Base-by-base conservation (phyloP, 2,797 vertebrate genomes). In the Megalops cyprinoides region DNA sequence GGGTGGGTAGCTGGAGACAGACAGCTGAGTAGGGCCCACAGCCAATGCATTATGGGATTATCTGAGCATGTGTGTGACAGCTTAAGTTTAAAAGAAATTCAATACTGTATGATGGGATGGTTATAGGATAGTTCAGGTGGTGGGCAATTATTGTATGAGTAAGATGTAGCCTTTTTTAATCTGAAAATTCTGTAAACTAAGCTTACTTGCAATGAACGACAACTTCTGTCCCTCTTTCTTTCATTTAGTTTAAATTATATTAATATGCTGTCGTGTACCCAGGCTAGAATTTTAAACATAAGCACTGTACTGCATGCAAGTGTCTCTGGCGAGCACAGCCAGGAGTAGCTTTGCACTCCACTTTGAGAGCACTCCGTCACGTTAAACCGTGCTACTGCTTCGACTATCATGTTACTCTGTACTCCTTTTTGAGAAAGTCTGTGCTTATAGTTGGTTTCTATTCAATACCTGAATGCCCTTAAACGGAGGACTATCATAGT, bases 231-330 rank as follows among this genome's bases (percentile, higher is more conserved):
- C 20, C 18, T 10, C 18, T 53, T 18, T 15, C 14, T 53, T 14
- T 53, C 65, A 0, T 67, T 69, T 69, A 39, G 28, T 65, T 65
- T 65, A 65, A 69, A 69, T 69, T 69, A 42, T 69, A 69, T 37
- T 69, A 69, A 69, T 69, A 42, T 60, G 4, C 2, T 53, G 23
- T 58, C 34, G 10, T 65, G 31, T 34, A 65, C 60, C 60, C 31
- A 18, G 4, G 34, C 34, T 65, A 31, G 18, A 69, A 31, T 15
- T 42, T 28, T 69, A 4, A 48, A 48, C 10, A 48, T 9, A 25
- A 5, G 10, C 4, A 4, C 37, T 69, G 37, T 42, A 20, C 34
- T 69, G 65, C 42, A 69, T 69, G 15, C 51, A 53, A 14, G 18
- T 20, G 53, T 10, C 2, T n/a, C n/a, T n/a, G n/a, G n/a, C n/a